These are phyloP conservation scores for Geococcyx californianus DNA, from an alignment of 2,113 vertebrate genomes.

Conservation along the genomic window DNA sequence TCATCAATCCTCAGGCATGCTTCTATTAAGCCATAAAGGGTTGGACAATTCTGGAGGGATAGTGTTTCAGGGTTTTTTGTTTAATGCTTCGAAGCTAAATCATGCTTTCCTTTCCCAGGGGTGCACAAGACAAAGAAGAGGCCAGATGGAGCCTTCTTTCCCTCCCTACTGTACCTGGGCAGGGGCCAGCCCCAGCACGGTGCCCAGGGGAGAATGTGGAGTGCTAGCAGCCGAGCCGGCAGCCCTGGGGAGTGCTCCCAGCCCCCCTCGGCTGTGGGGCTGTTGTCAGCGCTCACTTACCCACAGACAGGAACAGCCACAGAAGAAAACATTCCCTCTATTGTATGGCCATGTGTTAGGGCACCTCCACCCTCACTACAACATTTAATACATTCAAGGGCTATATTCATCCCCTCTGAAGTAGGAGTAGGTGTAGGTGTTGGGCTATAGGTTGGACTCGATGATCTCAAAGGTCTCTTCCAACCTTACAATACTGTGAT, in stretches of 20 bases:
- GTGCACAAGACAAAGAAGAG: conserved; percentile 39
- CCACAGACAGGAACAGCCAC: background rate
- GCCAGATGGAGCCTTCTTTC: conserved; percentile 35
- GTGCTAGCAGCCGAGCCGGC: background rate
- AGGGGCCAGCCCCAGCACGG: background rate
- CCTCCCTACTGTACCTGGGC: conserved; percentile 36
- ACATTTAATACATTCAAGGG: background rate
- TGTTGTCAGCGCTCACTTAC: background rate
- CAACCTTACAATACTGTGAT: no score
- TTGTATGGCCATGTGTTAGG: background rate
- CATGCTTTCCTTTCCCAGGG: conserved; percentile 35
- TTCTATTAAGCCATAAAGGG: conserved; percentile 25
- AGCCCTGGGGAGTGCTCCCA: background rate
- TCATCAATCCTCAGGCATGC: conserved; percentile 33
- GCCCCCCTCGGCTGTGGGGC: background rate
- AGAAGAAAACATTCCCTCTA: background rate
- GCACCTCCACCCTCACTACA: background rate
- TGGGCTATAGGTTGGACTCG: no score
- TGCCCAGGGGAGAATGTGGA: background rate
- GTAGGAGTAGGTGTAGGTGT: no score
- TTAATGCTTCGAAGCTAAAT: conserved; percentile 33
- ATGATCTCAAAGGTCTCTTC: no score
- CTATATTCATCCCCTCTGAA: background rate
- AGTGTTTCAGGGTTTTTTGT: background rate
- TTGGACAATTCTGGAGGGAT: background rate